phyloP scores from a whole-genome alignment of 2,888 invertebrate species.

The Sipha maydis region DNA sequence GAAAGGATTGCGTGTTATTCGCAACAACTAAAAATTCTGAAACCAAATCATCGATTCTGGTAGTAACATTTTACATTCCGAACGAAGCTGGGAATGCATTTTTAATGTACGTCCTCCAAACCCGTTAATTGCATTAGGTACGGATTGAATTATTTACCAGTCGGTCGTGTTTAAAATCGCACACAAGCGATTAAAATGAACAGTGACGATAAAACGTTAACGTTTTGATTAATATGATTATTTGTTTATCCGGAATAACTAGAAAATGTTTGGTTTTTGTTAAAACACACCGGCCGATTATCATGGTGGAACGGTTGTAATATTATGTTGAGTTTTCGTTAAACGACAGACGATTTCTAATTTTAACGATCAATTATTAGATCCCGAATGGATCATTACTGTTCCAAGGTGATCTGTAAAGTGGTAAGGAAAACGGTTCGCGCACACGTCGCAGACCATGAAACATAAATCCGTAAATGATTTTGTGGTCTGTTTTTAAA shows the following conservation, averaged over 20 bases:
- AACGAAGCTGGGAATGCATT: too few species aligned
- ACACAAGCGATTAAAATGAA: background rate
- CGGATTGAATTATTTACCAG: background rate
- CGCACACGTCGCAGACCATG: conserved; percentile 39
- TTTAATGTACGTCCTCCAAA: too few species aligned
- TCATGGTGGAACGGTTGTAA: background rate
- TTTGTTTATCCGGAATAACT: background rate
- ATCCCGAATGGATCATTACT: background rate
- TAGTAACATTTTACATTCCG: too few species aligned
- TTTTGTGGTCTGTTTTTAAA: conserved; percentile 41
- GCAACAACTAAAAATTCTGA: too few species aligned
- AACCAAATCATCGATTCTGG: too few species aligned
- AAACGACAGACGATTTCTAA: background rate
- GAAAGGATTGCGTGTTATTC: too few species aligned
- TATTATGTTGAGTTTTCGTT: background rate
- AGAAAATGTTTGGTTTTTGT: background rate
- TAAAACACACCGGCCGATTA: background rate
- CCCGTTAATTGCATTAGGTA: too few species aligned
- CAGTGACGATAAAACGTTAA: background rate
- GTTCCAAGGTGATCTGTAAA: conserved; percentile 24
- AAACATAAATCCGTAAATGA: conserved; percentile 33
- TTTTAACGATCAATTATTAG: background rate
- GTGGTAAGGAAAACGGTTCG: conserved; percentile 15
- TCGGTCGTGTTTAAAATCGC: background rate
- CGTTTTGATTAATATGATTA: conserved; percentile 8